Base-by-base conservation (phyloP, 2,797 vertebrate genomes). In the Pseudomugil gertrudae region DNA sequence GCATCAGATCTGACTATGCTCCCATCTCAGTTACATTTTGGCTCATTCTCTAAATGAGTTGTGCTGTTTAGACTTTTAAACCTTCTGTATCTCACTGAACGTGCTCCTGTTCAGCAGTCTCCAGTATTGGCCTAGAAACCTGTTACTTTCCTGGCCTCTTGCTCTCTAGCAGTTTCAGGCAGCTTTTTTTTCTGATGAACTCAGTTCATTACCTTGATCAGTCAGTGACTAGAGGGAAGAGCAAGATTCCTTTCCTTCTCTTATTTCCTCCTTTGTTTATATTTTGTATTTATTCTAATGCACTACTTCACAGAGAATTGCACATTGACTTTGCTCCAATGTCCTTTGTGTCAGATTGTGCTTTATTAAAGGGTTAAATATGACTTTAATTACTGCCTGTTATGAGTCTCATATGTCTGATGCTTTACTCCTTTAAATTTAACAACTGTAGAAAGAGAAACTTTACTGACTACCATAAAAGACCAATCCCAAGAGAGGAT, bases 371-470 rank as follows among this genome's bases (percentile, higher is more conserved):
- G 72, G 81, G 81, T 86, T 90, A 87, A 89, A 84, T 89, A 83
- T 80, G 79, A 67, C 84, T 81, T 72, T 85, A 86, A 87, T 87
- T 85, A 85, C 81, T 63, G 66, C 71, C 43, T 78, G 82, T 92
- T 93, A 92, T 83, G 78, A 81, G 84, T 87, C 90, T 88, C 91
- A 84, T 72, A 82, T 89, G 92, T 69, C 87, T 83, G 84, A 77
- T 86, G 79, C 78, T 90, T 91, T 80, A 81, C 87, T n/a, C 89
- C 83, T 72, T 78, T 78, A 23, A 90, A 84, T 79, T 88, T 93
- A 93, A 92, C 84, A 71, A 89, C 90, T 90, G 83, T 80, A 74
- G 90, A 92, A 89, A 83, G 85, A 87, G 77, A 91, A 92, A 91
- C 79, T 84, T 90, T 92, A 89, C 91, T 83, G 77, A 79, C 76